phyloP scores from a whole-genome alignment of 2,888 invertebrate genomes.

The Dolomedes plantarius region DNA sequence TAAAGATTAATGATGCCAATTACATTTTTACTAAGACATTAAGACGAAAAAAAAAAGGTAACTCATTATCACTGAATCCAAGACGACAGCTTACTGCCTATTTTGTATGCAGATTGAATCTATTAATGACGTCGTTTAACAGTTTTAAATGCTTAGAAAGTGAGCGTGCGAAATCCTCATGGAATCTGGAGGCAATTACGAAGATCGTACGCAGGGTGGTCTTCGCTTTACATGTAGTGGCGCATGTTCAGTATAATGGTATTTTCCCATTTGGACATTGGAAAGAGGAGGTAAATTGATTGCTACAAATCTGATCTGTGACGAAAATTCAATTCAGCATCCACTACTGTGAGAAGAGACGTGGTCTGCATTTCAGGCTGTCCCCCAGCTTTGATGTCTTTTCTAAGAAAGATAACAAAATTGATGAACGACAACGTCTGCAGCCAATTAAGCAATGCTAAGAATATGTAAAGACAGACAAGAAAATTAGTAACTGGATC shows the following conservation, averaged over 20 bases:
- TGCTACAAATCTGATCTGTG: neutral
- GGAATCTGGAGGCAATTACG: neutral
- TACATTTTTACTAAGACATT: neutral
- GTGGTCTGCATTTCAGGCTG: too few relatives aligned
- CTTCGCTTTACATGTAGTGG: neutral
- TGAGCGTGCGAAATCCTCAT: neutral
- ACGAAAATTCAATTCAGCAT: neutral
- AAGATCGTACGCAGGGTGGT: neutral
- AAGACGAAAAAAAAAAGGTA: neutral
- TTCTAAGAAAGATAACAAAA: too few relatives aligned
- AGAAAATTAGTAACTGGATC: too few relatives aligned
- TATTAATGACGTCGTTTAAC: neutral
- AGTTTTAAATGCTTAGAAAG: neutral
- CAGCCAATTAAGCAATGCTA: too few relatives aligned
- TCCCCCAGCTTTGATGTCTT: too few relatives aligned
- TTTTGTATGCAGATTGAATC: neutral
- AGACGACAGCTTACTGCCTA: neutral
- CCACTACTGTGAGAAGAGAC: too few relatives aligned
- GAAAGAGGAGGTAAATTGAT: too few relatives aligned
- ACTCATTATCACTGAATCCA: neutral
- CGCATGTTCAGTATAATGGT: neutral
- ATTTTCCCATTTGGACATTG: neutral
- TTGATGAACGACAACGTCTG: too few relatives aligned
- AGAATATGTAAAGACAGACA: too few relatives aligned
- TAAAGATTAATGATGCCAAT: neutral